Evolutionary conservation across 64 coral and sea anemone genomes (phyloP).

Genomic region (Dendrophyllia cribrosa): DNA sequence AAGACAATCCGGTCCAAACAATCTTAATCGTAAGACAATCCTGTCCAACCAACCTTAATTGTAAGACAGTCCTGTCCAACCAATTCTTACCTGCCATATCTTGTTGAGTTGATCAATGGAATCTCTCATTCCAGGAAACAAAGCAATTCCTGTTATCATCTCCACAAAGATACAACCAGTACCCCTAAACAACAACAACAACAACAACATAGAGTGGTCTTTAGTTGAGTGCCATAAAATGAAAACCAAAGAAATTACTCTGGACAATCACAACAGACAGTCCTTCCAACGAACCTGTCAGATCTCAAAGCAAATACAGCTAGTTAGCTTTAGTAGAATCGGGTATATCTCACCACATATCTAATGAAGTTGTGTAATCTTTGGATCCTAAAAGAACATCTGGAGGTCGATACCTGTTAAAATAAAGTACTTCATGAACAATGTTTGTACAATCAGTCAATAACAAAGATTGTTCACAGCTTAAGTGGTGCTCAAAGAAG

Average conservation of each 20-base stretch:
- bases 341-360: conserved; percentile 81
- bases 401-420: conserved; percentile 94
- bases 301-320: no score
- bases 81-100: conserved; percentile 87
- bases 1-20: no score
- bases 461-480: neutral
- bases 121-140: conserved; percentile 95
- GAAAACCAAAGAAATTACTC: no score
- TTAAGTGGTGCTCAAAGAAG: no score
- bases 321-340: no score
- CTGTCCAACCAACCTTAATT: no score
- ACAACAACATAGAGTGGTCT: neutral
- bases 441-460: neutral
- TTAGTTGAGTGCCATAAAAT: neutral
- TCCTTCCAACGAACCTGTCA: no score
- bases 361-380: conserved; percentile 96
- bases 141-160: conserved; percentile 90
- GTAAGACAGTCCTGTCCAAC: neutral
- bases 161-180: conserved; percentile 99
- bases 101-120: conserved; percentile 92
- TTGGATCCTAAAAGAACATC: conserved; percentile 97
- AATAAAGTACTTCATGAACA: neutral
- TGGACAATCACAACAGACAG: no score
- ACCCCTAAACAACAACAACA: conserved; percentile 64
- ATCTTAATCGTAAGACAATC: no score